These are phyloP conservation scores for Tenthredo distinguenda DNA, from an alignment of 2,888 invertebrate genomes.

Conservation along the genomic window DNA sequence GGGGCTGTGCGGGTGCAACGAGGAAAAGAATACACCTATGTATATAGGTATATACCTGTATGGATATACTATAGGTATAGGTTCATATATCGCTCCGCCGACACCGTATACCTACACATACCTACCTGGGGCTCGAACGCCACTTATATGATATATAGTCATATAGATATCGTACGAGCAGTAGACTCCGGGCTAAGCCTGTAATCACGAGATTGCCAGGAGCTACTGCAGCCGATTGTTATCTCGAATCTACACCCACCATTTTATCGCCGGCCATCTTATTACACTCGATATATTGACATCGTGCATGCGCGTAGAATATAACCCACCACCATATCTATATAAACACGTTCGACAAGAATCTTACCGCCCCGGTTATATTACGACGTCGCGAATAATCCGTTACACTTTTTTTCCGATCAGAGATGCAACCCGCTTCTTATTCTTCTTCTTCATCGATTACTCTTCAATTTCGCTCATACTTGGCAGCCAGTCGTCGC, in stretches of 20 bases:
- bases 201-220: slow-evolving; percentile 77
- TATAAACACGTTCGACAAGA: neutral
- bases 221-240: slow-evolving; percentile 77
- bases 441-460: neutral
- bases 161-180: slow-evolving; percentile 57
- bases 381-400: neutral
- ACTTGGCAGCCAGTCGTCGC: neutral
- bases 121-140: slow-evolving; percentile 43
- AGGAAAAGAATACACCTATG: neutral
- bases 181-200: slow-evolving; percentile 72
- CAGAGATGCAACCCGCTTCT: neutral
- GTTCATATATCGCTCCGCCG: slow-evolving; percentile 35
- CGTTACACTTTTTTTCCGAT: slow-evolving; percentile 12
- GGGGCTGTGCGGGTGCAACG: neutral
- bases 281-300: slow-evolving; percentile 77
- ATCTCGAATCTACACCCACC: slow-evolving; percentile 78
- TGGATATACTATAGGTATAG: neutral
- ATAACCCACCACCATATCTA: neutral
- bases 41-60: slow-evolving; percentile 4
- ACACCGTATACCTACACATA: slow-evolving; percentile 42
- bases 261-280: slow-evolving; percentile 77
- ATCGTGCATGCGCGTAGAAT: slow-evolving; percentile 72
- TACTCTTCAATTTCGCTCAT: neutral
- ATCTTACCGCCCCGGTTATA: neutral
- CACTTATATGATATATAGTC: slow-evolving; percentile 53